These are phyloP conservation scores for Gobiocypris rarus DNA, from an alignment of 2,113 vertebrate species.

Conservation along the genomic window DNA sequence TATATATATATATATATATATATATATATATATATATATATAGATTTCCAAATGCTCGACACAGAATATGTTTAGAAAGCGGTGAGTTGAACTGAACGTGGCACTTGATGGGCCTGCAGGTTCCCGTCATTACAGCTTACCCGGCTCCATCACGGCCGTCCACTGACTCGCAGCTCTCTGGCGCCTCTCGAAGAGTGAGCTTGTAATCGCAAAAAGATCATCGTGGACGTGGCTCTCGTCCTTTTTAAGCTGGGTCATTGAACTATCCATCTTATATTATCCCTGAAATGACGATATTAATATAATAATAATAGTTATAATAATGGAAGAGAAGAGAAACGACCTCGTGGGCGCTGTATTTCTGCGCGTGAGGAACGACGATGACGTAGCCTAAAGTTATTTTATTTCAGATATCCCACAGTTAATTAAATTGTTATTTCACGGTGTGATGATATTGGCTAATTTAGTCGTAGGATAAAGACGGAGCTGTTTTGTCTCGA, in stretches of 20 bases:
- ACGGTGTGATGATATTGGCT: not conserved
- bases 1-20: no score
- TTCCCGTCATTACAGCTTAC: slow-evolving; percentile 58
- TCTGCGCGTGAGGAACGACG: not conserved
- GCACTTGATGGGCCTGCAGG: not conserved
- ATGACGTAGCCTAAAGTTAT: not conserved
- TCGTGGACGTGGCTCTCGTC: slow-evolving; percentile 55
- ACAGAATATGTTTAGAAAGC: not conserved
- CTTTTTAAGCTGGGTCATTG: slow-evolving; percentile 50
- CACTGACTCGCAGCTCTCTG: slow-evolving; percentile 82
- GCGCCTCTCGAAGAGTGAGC: slow-evolving; percentile 87
- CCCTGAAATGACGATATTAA: no score
- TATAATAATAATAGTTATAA: slow-evolving; percentile 39
- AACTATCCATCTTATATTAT: slow-evolving; percentile 42
- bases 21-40: no score
- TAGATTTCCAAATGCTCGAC: not conserved
- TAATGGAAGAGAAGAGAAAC: slow-evolving; percentile 44
- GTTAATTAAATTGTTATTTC: not conserved
- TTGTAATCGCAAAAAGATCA: slow-evolving; percentile 74
- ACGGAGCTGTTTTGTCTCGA: not conserved
- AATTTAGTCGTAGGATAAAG: not conserved
- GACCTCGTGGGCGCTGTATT: not conserved
- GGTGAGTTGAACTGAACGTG: slow-evolving; percentile 1
- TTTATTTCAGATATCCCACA: slow-evolving; percentile 2
- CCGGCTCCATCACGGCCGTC: slow-evolving; percentile 62